Evolutionary conservation across 1,140 invertebrate species (phyloP), one percentile per base, ranked within the genome.

Genomic region (Calliopsis andreniformis): DNA sequence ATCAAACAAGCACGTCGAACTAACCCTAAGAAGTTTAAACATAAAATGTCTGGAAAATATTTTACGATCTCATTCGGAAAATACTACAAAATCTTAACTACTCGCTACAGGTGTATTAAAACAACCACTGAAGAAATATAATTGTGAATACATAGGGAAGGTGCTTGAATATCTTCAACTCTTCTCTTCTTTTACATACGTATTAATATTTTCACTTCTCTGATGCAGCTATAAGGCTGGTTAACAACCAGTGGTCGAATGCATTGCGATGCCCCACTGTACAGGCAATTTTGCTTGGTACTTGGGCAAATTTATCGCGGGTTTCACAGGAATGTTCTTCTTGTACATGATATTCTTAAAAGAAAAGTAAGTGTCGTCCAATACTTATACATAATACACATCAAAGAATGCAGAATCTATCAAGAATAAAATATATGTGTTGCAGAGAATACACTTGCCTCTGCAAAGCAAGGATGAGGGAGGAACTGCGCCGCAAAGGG

Each of bases 231-330:
- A 2, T 6, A 32, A 55, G 25, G 59, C 18, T 53, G 69, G 7
- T 32, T 23, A 63, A 39, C 7, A 63, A 43, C 39, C 49, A 66
- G 70, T 43, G 39, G 32, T 10, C 23, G 14, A 51, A 25, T 16
- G 25, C 23, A 39, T 35, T 43, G 35, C 67, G 23, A 89, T 89
- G 87, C 81, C 85, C 42, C 81, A 88, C 56, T 89, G 87, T 59
- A 87, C 78, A n/a, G 76, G 64, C 20, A 63, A 86, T 58, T 83
- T 83, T 25, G 70, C 62, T 30, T 90, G 87, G 88, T 90, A 88
- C 12, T 61, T 90, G 20, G 80, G 83, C 28, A 90, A 90, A 71
- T 90, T 88, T 69, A 14, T 89, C 28, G 12, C 88, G 8, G 86
- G 83, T 25, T 80, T 89, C 25, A 67, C 84, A 0, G 86, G 84